A percentile compares a stretch with the other conserved stretches of the same genome.
Evolutionary conservation across 2,113 vertebrate genomes (phyloP).

Genomic region (Prionailurus bengalensis): DNA sequence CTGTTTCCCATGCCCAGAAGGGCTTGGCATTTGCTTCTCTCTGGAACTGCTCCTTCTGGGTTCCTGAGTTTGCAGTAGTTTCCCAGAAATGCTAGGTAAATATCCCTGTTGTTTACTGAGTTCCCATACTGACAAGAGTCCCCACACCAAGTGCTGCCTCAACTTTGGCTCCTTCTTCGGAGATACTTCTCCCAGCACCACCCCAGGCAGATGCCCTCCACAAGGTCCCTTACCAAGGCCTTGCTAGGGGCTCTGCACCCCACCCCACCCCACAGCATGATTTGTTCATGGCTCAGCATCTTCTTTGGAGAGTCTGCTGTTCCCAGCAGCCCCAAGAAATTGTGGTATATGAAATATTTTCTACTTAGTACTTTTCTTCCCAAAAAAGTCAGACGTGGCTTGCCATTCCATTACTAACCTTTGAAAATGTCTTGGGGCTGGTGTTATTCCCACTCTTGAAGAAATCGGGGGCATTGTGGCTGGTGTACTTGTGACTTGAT

Average conservation of each 20-base stretch:
- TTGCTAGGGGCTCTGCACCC: background rate
- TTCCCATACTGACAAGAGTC: constrained; percentile 40
- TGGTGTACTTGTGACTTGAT: background rate
- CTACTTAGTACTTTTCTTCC: constrained; percentile 18
- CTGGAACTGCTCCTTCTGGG: constrained; percentile 58
- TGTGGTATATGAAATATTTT: background rate
- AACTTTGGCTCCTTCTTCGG: background rate
- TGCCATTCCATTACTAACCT: constrained; percentile 25
- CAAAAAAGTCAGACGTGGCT: background rate
- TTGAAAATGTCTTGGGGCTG: constrained; percentile 36
- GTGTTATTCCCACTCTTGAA: background rate
- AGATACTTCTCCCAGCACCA: background rate
- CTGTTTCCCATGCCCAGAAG: constrained; percentile 47
- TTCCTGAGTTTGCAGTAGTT: constrained; percentile 68
- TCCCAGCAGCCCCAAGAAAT: constrained; percentile 4
- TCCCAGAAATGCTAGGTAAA: constrained; percentile 72
- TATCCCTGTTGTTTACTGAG: constrained; percentile 53
- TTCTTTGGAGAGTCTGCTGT: background rate
- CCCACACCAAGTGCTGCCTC: constrained; percentile 1
- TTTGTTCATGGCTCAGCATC: constrained; percentile 31
- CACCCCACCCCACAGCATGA: too few species aligned
- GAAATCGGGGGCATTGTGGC: background rate
- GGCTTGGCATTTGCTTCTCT: constrained; percentile 57
- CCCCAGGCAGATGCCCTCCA: background rate
- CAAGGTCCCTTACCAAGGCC: background rate